Percentiles rank a stretch among this genome's conserved stretches.
Evolutionary conservation across 2,888 invertebrate species (phyloP).

Genomic region (Leptopilina syphax): DNA sequence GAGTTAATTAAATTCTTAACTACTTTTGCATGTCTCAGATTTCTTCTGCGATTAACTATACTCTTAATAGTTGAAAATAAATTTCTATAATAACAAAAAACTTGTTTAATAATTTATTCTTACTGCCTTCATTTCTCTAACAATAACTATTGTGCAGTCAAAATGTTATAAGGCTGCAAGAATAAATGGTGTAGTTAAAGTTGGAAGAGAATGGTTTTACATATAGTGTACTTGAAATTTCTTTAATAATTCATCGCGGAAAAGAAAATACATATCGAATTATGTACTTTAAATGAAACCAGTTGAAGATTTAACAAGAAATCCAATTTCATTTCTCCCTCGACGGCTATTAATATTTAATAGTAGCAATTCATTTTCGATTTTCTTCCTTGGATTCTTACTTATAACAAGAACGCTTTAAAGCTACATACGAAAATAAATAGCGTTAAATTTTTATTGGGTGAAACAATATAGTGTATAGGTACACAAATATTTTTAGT

Average conservation of each 20-base stretch:
- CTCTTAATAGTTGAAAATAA: neutral
- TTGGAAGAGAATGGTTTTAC: neutral
- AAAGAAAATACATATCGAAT: neutral
- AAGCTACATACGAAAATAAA: neutral
- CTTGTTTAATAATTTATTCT: too few species aligned
- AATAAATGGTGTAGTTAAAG: too few species aligned
- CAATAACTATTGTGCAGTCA: neutral
- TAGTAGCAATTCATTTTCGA: constrained; percentile 1
- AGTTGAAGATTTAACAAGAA: neutral
- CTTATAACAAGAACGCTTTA: neutral
- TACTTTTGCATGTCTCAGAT: neutral
- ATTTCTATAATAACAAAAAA: too few species aligned
- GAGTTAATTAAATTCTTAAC: constrained; percentile 15
- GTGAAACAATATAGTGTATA: too few species aligned
- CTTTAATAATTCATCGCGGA: neutral
- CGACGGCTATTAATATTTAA: constrained; percentile 8
- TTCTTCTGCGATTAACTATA: neutral
- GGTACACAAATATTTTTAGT: too few species aligned
- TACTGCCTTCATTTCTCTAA: neutral
- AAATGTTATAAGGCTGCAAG: too few species aligned
- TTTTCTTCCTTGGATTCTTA: neutral
- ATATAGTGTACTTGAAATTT: neutral
- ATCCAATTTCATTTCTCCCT: constrained; percentile 24
- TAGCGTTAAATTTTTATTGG: too few species aligned
- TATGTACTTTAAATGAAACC: too few species aligned